A percentile compares a stretch with the other conserved stretches of the same genome.
Conservation (phyloP, 1,140 invertebrate species). For the Drosophila paulistorum region DNA sequence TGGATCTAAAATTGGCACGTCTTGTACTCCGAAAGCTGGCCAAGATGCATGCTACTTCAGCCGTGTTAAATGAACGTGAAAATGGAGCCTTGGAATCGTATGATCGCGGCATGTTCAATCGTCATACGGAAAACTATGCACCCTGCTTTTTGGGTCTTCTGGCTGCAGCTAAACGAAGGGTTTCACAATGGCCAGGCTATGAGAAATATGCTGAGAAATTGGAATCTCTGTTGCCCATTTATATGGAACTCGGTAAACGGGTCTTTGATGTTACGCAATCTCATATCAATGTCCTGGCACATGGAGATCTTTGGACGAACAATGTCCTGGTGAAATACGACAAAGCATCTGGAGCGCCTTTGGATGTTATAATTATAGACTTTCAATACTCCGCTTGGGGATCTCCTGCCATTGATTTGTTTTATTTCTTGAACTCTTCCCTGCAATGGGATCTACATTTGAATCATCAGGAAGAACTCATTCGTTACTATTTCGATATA, state of each 20-base stretch:
- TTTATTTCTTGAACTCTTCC: constrained; percentile 78
- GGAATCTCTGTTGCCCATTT: constrained; percentile 47
- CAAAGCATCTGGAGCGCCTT: constrained; percentile 77
- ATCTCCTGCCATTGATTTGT: constrained; percentile 77
- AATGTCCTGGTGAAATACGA: constrained; percentile 87
- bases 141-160: constrained; percentile 63
- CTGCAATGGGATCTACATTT: constrained; percentile 66
- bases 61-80: constrained; percentile 74
- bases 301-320: constrained; percentile 88
- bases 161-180: constrained; percentile 48
- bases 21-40: constrained; percentile 85
- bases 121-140: constrained; percentile 69
- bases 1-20: constrained; percentile 84
- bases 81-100: constrained; percentile 55
- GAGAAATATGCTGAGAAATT: constrained; percentile 68
- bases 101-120: constrained; percentile 77
- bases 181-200: constrained; percentile 60
- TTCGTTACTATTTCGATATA: constrained; percentile 59
- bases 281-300: constrained; percentile 86
- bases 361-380: constrained; percentile 83
- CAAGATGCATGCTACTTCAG: constrained; percentile 85
- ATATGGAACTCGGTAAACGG: constrained; percentile 73
- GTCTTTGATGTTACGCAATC: constrained; percentile 77
- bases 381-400: constrained; percentile 79
- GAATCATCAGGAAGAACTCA: constrained; percentile 65